A percentile compares a stretch with the other conserved stretches of the same genome.
Evolutionary conservation across 2,797 vertebrate species (phyloP).

Genomic region (Pseudomugil tenellus): DNA sequence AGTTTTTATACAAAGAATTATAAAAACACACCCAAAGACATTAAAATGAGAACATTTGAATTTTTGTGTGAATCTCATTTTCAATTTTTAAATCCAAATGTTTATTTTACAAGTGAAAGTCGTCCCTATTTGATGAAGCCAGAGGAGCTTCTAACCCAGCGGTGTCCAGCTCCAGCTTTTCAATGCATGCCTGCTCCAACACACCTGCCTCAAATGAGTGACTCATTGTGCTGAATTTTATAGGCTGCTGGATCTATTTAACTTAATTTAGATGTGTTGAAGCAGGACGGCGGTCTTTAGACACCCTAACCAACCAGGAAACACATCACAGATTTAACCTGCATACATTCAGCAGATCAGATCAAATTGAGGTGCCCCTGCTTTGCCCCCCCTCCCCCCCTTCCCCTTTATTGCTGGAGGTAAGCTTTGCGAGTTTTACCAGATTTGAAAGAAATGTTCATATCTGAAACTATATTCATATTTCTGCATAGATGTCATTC

Average conservation of each 20-base stretch:
- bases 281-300: no score
- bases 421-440: no score
- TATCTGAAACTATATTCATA: conserved; percentile 30
- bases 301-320: no score
- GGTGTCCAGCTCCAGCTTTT: no score
- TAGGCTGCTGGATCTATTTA: no score
- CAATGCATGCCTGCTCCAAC: no score
- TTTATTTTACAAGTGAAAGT: conserved; percentile 6
- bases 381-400: neutral
- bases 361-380: neutral
- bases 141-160: conserved; percentile 15
- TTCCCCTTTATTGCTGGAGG: neutral
- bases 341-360: conserved; percentile 19
- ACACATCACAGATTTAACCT: conserved; percentile 21
- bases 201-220: no score
- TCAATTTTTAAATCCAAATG: conserved; percentile 28
- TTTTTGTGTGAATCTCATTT: conserved; percentile 48
- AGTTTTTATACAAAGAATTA: conserved; percentile 26
- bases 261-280: no score
- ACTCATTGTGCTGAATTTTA: no score
- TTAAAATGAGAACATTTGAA: conserved; percentile 30
- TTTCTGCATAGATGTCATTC: conserved; percentile 12
- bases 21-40: no score
- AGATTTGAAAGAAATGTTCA: conserved; percentile 28
- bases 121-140: conserved; percentile 9